Percentiles rank a stretch among this genome's conserved stretches.
Evolutionary conservation across 2,888 invertebrate species (phyloP).

Genomic region (Carabus problematicus): DNA sequence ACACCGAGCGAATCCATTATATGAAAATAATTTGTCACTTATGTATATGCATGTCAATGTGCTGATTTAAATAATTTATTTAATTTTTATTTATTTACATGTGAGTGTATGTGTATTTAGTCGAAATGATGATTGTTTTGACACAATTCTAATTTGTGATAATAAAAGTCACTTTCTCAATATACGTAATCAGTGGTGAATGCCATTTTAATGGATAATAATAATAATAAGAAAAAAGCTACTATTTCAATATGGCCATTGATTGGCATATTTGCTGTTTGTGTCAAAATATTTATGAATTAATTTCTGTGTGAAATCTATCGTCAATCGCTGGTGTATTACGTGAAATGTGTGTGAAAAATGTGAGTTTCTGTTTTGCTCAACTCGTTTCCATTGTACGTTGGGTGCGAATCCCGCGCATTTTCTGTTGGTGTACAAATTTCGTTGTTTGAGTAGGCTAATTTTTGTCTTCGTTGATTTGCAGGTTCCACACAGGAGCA

Average conservation of each 20-base stretch:
- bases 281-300: conserved; percentile 38
- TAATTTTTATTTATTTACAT: too few species aligned
- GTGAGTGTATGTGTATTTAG: not conserved
- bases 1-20: too few species aligned
- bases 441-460: conserved; percentile 17
- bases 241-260: conserved; percentile 37
- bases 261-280: conserved; percentile 30
- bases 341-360: conserved; percentile 8
- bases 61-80: not conserved
- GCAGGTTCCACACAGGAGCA: conserved; percentile 14
- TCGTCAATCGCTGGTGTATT: conserved; percentile 19
- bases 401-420: conserved; percentile 22
- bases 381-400: not conserved
- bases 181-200: conserved; percentile 1
- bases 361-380: conserved; percentile 14
- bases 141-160: conserved; percentile 1
- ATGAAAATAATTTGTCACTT: not conserved
- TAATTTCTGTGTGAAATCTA: conserved; percentile 29
- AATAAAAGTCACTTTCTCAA: not conserved
- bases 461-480: conserved; percentile 15
- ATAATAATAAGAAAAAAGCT: conserved; percentile 41
- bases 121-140: not conserved
- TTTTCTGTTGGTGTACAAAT: not conserved
- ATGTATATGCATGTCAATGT: not conserved
- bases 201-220: conserved; percentile 35